Evolutionary conservation across 2,888 invertebrate genomes (phyloP).

Genomic region (Neocrepidodera transversa): DNA sequence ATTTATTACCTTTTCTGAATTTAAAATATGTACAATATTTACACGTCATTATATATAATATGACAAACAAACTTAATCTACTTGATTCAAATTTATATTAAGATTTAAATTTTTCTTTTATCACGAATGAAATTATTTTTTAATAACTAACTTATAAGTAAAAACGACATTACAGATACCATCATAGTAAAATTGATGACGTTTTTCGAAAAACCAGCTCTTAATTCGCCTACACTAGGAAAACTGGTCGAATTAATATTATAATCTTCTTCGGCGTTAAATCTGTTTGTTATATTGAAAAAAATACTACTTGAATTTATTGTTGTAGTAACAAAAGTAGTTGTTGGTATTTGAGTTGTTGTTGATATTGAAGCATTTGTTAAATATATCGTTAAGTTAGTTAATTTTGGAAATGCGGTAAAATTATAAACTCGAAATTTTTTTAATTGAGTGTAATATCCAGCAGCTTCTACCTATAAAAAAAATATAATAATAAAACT

Average conservation of each 20-base stretch:
- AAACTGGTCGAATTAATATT: neutral
- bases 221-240: neutral
- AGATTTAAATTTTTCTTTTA: too few species aligned
- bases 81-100: too few species aligned
- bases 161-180: neutral
- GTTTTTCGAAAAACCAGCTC: neutral
- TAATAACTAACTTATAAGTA: neutral
- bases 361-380: slow-evolving; percentile 32
- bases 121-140: too few species aligned
- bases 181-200: neutral
- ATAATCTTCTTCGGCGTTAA: neutral
- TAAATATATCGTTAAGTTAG: slow-evolving; percentile 26
- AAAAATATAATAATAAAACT: too few species aligned
- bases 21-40: too few species aligned
- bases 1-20: too few species aligned
- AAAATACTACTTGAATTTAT: neutral
- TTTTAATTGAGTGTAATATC: slow-evolving; percentile 34
- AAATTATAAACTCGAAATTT: slow-evolving; percentile 25
- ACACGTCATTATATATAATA: too few species aligned
- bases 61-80: too few species aligned
- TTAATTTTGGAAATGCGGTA: slow-evolving; percentile 30
- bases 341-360: slow-evolving; percentile 24
- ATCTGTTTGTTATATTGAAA: neutral
- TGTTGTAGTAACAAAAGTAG: slow-evolving; percentile 1
- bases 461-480: slow-evolving; percentile 41